A percentile compares a stretch with the other conserved stretches of the same genome.
phyloP scores from a whole-genome alignment of 1,140 invertebrate genomes.

The Cepaea nemoralis region DNA sequence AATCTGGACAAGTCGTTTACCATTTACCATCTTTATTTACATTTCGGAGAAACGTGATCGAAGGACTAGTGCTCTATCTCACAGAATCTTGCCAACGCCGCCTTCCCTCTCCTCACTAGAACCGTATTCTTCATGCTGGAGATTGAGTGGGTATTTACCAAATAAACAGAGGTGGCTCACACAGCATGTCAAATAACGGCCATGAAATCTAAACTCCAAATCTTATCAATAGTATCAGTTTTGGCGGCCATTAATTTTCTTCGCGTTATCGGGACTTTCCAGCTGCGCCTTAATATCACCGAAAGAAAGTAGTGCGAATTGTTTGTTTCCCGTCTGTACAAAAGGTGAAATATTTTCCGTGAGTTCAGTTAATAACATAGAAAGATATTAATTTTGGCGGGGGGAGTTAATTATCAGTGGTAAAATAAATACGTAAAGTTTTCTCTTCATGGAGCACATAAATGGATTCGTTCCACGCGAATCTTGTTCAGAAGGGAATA shows the following conservation, averaged over 20 bases:
- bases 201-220: slow-evolving; percentile 12
- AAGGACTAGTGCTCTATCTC: background rate
- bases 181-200: slow-evolving; percentile 19
- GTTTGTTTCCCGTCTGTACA: too few species aligned
- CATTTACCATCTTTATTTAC: background rate
- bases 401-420: too few species aligned
- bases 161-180: slow-evolving; percentile 4
- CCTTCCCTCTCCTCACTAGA: background rate
- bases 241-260: slow-evolving; percentile 16
- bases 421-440: too few species aligned
- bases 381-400: too few species aligned
- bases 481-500: too few species aligned
- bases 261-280: background rate
- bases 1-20: too few species aligned
- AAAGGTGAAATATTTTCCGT: too few species aligned
- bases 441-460: too few species aligned
- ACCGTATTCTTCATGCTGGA: background rate
- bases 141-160: slow-evolving; percentile 15
- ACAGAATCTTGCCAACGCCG: background rate
- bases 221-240: slow-evolving; percentile 26
- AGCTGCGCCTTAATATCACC: background rate
- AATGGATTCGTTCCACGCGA: too few species aligned
- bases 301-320: background rate
- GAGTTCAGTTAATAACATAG: too few species aligned
- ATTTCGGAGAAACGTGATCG: background rate